These are phyloP conservation scores for Neomicropteryx cornuta DNA, from an alignment of 1,140 invertebrate species.

Conservation along the genomic window DNA sequence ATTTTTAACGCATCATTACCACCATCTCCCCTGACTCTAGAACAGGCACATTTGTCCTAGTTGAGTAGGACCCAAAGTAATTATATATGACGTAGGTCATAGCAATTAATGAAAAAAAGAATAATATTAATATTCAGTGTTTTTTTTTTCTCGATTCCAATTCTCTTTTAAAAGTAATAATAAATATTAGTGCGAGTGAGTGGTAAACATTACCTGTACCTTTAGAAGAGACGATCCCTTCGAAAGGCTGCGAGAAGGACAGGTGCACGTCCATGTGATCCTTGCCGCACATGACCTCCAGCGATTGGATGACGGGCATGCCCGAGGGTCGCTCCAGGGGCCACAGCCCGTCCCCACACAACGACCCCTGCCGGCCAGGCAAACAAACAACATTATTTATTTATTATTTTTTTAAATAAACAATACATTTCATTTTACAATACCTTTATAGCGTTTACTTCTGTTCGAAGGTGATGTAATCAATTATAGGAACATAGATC, in stretches of 20 bases:
- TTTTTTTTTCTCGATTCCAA: not conserved
- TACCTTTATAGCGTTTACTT: too few species aligned
- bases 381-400: too few species aligned
- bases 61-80: too few species aligned
- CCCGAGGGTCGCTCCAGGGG: conserved; percentile 65
- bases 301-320: conserved; percentile 70
- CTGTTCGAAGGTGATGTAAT: too few species aligned
- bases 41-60: too few species aligned
- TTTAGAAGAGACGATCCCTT: conserved; percentile 90
- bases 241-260: conserved; percentile 82
- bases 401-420: too few species aligned
- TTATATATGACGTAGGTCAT: too few species aligned
- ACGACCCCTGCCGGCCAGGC: conserved; percentile 14
- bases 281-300: conserved; percentile 89
- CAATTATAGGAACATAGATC: too few species aligned
- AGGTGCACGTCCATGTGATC: conserved; percentile 91
- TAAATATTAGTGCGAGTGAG: not conserved
- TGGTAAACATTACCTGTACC: too few species aligned
- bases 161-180: not conserved
- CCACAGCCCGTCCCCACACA: conserved; percentile 57
- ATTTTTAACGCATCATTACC: too few species aligned
- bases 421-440: too few species aligned
- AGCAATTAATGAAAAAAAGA: not conserved
- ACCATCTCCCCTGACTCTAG: too few species aligned
- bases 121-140: not conserved